A percentile compares a stretch with the other conserved stretches of the same genome.
These are phyloP conservation scores for Cephonodes hylas DNA, from an alignment of 2,888 invertebrate genomes.

Conservation along the genomic window DNA sequence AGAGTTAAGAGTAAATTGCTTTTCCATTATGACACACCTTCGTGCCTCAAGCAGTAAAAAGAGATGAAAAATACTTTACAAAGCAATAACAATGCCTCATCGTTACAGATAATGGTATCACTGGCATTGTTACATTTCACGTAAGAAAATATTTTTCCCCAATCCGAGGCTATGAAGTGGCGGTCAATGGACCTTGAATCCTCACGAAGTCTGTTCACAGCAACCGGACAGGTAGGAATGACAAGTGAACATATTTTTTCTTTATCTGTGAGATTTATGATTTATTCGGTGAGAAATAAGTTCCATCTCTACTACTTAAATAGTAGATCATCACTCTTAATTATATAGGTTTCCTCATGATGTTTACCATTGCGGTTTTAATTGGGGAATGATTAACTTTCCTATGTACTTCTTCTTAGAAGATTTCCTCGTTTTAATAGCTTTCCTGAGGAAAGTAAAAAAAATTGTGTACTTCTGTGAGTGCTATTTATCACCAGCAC, in stretches of 20 bases:
- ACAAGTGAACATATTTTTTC: not conserved
- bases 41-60: not conserved
- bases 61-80: constrained; percentile 11
- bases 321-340: not conserved
- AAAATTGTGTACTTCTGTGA: no score
- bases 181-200: constrained; percentile 13
- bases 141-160: constrained; percentile 12
- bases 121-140: constrained; percentile 19
- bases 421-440: no score
- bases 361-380: no score
- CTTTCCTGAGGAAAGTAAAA: no score
- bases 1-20: not conserved
- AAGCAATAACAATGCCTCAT: constrained; percentile 25
- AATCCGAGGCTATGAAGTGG: not conserved
- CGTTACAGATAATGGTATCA: constrained; percentile 19
- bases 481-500: no score
- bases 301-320: not conserved
- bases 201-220: not conserved
- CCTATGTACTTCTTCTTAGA: no score
- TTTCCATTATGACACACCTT: not conserved
- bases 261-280: not conserved
- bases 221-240: not conserved
- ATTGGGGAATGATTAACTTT: no score
- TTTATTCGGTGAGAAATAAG: no score
- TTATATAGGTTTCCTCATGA: no score